Base-by-base conservation (phyloP, 2,888 invertebrate species). In the Sarcophaga subvicina region DNA sequence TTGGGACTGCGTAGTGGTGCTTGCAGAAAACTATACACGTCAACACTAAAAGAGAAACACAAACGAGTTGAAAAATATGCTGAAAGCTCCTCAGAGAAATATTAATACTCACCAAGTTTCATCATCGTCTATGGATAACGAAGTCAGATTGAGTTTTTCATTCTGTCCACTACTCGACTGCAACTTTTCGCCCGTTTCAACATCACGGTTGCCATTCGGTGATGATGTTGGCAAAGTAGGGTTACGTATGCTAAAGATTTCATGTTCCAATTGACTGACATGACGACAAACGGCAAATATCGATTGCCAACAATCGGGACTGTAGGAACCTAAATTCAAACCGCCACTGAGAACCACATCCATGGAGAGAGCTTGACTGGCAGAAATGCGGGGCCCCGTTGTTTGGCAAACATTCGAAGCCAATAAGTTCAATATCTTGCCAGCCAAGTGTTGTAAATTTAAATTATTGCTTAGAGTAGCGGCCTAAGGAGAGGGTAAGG, bases 261-360 rank as follows among this genome's bases (percentile, higher is more conserved):
- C 96, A 92, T 98, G 98, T 90, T 99, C 99, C 90, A 99, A 94
- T 90, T 97, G 97, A 5, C 98, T 97, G 8, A 99, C 97, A 92
- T 98, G 98, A 62, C 98, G 96, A 90, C 98, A 98, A 25, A 98
- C 98, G 90, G 97, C 96, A 92, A 99, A 98, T 85, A 99, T 97
- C 91, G 99, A 98, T 88, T 97, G 97, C 99, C 99, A 99, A 91
- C 99, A 99, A 89, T 98, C 97, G 22, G 97, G 95, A 45, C 98
- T 97, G 91, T 98, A 98, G 62, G 98, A 98, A 5, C 98, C 98
- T 10, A 98, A 95, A 91, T 98, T 98, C 75, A 99, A 94, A 2
- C 98, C 98, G 85, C 96, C 95, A 78, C 96, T 96, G 82, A 99
- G 95, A 37, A 99, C 95, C 22, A 99, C 97, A 92, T 99, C 98